Base-by-base conservation (phyloP, 2,888 invertebrate species). In the Theretra japonica region DNA sequence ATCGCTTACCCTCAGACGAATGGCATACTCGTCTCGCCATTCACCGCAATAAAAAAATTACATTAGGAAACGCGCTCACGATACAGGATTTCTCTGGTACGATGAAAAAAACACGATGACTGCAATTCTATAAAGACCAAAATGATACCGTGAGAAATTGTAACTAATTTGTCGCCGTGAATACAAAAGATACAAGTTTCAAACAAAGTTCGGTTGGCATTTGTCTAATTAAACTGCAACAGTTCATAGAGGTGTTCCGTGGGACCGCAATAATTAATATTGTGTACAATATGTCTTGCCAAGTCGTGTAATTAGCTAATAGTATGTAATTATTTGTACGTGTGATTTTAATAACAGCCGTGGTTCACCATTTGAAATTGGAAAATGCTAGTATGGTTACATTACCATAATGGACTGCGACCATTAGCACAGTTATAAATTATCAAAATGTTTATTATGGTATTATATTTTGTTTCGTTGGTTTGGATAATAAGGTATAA, bases 221-320 rank as follows among this genome's bases (percentile, higher is more conserved):
- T 57, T 58, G 58, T 58, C 69, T 70, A 58, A 70, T 70, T 70
- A 70, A 23, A 58, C 23, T 70, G 69, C 33, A 70, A 70, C 41
- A 41, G 60, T 60, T 30, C 60, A 60, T 68, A 68, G 19, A 48
- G 56, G 56, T 69, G 56, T 2, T 56, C 53, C 57, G 69, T 70
- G 69, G 23, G 69, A 58, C 21, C 58, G 15, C 23, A 15, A 41
- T 58, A 58, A 70, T 70, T 70, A 70, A 41, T 41, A 57, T 58
- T 56, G 41, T 25, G 33, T 23, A 56, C 56, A 69, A 69, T 69
- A 69, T 56, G 69, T 69, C 30, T 4, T 15, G 53, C 48, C 15
- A 48, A 33, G 21, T 68, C 15, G 28, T 8, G 28, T 56, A 69
- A 69, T 56, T 69, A 48, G 41, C 17, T 48, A 25, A 58, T 58